Base-by-base conservation (phyloP, 2,797 vertebrate genomes). In the Calcarius lapponicus region DNA sequence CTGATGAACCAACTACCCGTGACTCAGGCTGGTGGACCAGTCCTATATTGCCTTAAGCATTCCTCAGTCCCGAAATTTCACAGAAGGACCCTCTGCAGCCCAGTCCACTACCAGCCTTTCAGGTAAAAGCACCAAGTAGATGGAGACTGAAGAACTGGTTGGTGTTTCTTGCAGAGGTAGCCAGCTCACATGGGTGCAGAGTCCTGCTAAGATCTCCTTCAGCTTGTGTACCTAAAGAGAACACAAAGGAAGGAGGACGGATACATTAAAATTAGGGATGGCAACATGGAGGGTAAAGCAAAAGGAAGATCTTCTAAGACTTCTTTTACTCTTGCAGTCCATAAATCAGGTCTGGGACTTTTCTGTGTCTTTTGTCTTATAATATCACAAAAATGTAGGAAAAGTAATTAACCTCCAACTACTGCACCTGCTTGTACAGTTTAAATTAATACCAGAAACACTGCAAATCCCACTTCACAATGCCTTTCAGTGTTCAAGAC, bases 401-500 rank as follows among this genome's bases (percentile, higher is more conserved):
- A 96, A 97, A 97, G 97, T 97, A 97, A 98, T 98, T 98, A 98
- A 98, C 98, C 97, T 98, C 97, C 90, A 93, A 96, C 98, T 97
- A 96, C 98, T 98, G 98, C 98, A 98, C 98, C 98, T 99, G 99
- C 98, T 98, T 98, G 98, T 98, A 98, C 98, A 97, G 98, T 98
- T 98, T 98, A 98, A 98, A 98, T 98, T 98, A 98, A 98, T 98
- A 98, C 98, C 98, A 98, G 94, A 98, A 98, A 98, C 98, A 98
- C 98, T 97, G 98, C 98, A 99, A 99, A 99, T 98, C 98, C 98
- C 98, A 93, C 98, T 98, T 98, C 98, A 98, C 98, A 98, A 98
- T 98, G 98, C 98, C 98, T 98, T 98, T 98, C 98, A 98, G 96
- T 92, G 96, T 97, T 88, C 16, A 11, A 96, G 96, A 94, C 89